Evolutionary conservation across 2,113 vertebrate genomes (phyloP), one percentile per base, ranked within the genome.

Genomic region (Podarcis cretensis): DNA sequence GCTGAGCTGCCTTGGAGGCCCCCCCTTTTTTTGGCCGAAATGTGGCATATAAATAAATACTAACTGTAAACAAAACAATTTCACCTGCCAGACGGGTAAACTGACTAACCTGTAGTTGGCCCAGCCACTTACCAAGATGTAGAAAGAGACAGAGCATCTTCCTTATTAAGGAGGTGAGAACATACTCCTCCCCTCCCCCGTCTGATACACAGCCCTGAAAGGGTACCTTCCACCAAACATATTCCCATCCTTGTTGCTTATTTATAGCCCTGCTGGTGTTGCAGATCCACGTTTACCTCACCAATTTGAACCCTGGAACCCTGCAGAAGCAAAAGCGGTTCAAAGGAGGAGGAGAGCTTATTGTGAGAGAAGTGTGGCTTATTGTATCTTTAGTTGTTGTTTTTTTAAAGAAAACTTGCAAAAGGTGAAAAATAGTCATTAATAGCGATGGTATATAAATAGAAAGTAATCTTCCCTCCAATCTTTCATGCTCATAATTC

Each of bases 391-490:
- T 65, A 76, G 16, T 14, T 63, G 13, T 63, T 63, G 14, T 57
- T 74, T 35, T 86, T 68, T 13, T 16, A 32, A 78, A 57, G n/a
- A 68, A 69, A 57, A 21, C 18, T 54, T 54, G 48, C 48, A 54
- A 69, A 73, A 40, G 35, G 74, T 54, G 77, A 79, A 27, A 79
- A 79, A 79, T 30, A 54, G 77, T 37, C 25, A 32, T 20, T 54
- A 66, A 83, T 27, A 40, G 73, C 37, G 66, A 86, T 54, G 9
- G 1, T 82, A 30, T 81, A 25, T 73, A 86, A 76, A 91, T 76
- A 74, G 74, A 85, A 89, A 90, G 69, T 57, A 88, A 37, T 43
- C 32, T 76, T 63, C 86, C 75, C n/a, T 18, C 14, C 83, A 75
- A 81, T 88, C 23, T 35, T 78, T 84, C n/a, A 30, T 88, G 68